phyloP scores from a whole-genome alignment of 2,113 vertebrate species.

The Malurus elegans region DNA sequence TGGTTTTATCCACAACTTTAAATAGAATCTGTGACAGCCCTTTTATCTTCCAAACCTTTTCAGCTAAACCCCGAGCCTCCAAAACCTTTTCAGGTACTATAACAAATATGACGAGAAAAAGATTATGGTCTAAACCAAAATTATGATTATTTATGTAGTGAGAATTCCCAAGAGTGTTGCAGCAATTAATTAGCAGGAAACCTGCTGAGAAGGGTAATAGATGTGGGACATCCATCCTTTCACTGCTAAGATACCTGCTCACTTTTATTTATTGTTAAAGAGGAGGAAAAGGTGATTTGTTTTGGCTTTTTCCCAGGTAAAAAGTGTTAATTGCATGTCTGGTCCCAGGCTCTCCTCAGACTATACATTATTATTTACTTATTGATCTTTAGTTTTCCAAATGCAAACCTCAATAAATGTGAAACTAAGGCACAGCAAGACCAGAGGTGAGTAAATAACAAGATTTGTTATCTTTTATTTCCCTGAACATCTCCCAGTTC shows the following conservation, averaged over 20 bases:
- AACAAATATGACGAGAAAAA: neutral
- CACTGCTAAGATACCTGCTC: neutral
- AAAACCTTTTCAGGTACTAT: neutral
- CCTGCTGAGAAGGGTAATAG: neutral
- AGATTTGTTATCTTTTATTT: neutral
- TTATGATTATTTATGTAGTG: neutral
- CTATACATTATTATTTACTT: neutral
- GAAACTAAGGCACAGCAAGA: neutral
- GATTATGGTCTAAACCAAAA: neutral
- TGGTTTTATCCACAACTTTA: neutral
- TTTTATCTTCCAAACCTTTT: neutral
- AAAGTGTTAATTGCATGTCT: neutral
- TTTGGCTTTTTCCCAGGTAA: neutral
- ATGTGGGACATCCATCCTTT: neutral
- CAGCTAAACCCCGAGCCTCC: neutral
- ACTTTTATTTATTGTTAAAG: neutral
- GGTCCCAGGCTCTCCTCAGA: neutral
- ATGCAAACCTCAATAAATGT: neutral
- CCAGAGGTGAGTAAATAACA: neutral
- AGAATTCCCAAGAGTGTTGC: neutral
- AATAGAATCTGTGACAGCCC: neutral
- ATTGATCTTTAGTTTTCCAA: neutral
- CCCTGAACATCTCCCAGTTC: neutral
- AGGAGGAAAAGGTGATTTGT: neutral
- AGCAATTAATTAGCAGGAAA: slow-evolving; percentile 12